These are phyloP conservation scores for Myathropa florea DNA, from an alignment of 2,888 invertebrate species.

Conservation along the genomic window DNA sequence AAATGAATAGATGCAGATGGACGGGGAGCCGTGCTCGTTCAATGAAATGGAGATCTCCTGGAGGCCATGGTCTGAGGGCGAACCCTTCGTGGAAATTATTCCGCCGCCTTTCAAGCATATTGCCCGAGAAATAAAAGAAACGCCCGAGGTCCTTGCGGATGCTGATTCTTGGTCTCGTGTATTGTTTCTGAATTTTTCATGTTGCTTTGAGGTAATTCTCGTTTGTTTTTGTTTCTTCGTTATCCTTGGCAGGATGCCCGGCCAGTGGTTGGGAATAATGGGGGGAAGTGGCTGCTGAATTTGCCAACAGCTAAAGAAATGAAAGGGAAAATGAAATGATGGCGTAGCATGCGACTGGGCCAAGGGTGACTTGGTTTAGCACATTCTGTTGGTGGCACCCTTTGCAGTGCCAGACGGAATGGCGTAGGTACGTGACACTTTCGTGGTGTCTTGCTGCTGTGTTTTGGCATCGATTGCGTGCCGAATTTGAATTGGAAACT, in stretches of 20 bases:
- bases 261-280: too few species aligned
- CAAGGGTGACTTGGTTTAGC: conserved; percentile 1
- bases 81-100: conserved; percentile 16
- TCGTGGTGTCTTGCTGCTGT: not conserved
- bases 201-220: conserved; percentile 23
- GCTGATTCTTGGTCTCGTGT: conserved; percentile 3
- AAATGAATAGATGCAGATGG: conserved; percentile 27
- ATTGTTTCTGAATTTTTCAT: conserved; percentile 39
- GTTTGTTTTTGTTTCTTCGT: not conserved
- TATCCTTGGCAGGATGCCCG: not conserved
- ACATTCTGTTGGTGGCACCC: not conserved
- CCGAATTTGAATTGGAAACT: not conserved
- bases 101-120: not conserved
- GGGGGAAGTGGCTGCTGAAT: too few species aligned
- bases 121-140: not conserved
- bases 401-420: not conserved
- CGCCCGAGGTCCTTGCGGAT: conserved; percentile 1
- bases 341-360: not conserved
- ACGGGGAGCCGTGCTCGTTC: conserved; percentile 3
- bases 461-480: not conserved
- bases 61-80: not conserved
- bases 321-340: not conserved
- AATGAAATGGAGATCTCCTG: too few species aligned
- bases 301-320: not conserved
- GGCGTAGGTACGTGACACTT: not conserved